phyloP scores from a whole-genome alignment of 2,797 vertebrate genomes.

The Paedocypris micromegethes region DNA sequence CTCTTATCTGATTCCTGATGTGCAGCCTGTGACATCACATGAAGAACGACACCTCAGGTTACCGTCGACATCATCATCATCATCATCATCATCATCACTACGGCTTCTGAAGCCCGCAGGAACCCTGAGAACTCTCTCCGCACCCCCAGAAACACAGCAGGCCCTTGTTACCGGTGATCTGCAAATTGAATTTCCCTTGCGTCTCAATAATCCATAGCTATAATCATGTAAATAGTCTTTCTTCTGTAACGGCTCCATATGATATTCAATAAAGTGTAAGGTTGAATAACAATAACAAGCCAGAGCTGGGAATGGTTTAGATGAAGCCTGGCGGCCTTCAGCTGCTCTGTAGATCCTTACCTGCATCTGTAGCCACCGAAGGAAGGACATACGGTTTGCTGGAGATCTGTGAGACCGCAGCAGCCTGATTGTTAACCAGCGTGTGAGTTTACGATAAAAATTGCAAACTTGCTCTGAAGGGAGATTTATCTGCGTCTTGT shows the following conservation, averaged over 20 bases:
- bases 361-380: too few species aligned
- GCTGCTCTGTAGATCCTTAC: background rate
- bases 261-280: conserved; percentile 66
- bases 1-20: background rate
- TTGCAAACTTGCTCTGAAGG: too few species aligned
- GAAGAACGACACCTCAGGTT: background rate
- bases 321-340: conserved; percentile 56
- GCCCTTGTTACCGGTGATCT: conserved; percentile 61
- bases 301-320: conserved; percentile 60
- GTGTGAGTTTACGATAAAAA: too few species aligned
- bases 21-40: conserved; percentile 21
- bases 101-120: too few species aligned
- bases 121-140: too few species aligned
- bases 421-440: too few species aligned
- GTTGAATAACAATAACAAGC: conserved; percentile 51
- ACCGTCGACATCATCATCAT: background rate
- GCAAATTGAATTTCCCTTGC: conserved; percentile 70
- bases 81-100: too few species aligned
- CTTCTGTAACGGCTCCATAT: conserved; percentile 63
- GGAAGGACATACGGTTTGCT: too few species aligned
- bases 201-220: conserved; percentile 59
- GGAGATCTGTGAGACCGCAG: too few species aligned
- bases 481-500: too few species aligned
- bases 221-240: conserved; percentile 75
- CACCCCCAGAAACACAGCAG: conserved; percentile 5